These are phyloP conservation scores for Poeciliopsis occidentalis DNA, from an alignment of 2,113 vertebrate genomes.

Conservation along the genomic window DNA sequence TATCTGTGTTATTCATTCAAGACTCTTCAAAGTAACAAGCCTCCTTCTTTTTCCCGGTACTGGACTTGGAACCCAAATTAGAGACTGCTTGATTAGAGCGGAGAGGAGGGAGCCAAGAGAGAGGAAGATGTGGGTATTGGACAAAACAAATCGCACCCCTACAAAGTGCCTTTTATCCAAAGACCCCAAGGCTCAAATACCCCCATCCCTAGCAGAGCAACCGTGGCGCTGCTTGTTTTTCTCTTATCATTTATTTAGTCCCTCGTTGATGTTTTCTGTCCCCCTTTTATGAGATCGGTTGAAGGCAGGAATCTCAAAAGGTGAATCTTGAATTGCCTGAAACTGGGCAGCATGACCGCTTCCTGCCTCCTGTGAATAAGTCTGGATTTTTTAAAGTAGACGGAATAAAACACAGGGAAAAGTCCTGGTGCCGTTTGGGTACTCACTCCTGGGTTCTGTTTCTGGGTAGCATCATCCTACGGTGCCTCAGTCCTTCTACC, in stretches of 20 bases:
- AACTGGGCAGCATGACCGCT: conserved; percentile 43
- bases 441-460: conserved; percentile 76
- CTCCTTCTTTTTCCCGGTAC: conserved; percentile 88
- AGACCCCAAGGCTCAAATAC: conserved; percentile 83
- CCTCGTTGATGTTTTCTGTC: conserved; percentile 88
- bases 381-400: conserved; percentile 75
- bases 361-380: conserved; percentile 74
- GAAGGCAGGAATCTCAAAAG: conserved; percentile 84
- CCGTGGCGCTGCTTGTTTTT: conserved; percentile 79
- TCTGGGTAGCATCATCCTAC: conserved; percentile 54
- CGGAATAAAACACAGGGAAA: conserved; percentile 61
- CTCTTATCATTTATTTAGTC: conserved; percentile 83
- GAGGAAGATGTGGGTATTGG: conserved; percentile 81
- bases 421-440: conserved; percentile 65
- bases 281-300: conserved; percentile 89
- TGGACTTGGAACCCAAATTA: conserved; percentile 96
- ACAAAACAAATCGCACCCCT: conserved; percentile 86
- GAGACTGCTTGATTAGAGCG: conserved; percentile 86
- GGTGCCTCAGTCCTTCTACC: conserved; percentile 44
- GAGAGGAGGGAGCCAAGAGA: conserved; percentile 74
- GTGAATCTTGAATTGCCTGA: conserved; percentile 79
- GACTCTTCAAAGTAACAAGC: conserved; percentile 95
- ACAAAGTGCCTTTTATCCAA: conserved; percentile 96
- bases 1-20: conserved; percentile 97
- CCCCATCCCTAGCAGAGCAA: conserved; percentile 72